These are phyloP conservation scores for Leistus spinibarbis DNA, from an alignment of 2,888 invertebrate genomes.

Conservation along the genomic window DNA sequence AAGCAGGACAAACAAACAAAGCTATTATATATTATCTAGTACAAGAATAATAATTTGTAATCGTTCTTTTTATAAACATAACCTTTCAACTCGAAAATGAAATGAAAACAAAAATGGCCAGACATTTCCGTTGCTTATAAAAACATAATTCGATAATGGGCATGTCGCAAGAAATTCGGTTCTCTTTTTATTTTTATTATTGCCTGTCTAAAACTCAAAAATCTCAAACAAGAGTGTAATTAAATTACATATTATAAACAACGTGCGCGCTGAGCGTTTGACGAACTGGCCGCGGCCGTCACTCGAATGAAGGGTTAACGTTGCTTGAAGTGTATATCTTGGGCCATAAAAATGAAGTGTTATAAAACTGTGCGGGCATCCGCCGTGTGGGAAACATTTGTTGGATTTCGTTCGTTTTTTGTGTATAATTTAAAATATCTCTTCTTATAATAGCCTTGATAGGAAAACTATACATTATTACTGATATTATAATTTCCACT, in stretches of 20 bases:
- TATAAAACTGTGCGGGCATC: slow-evolving; percentile 13
- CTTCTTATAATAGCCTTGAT: slow-evolving; percentile 15
- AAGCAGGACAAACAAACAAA: background rate
- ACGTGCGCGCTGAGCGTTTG: background rate
- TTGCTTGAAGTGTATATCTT: background rate
- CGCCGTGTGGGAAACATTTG: slow-evolving; percentile 16
- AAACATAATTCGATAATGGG: slow-evolving; percentile 2
- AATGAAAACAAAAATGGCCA: background rate
- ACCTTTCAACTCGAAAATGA: background rate
- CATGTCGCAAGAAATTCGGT: background rate
- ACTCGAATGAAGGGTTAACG: slow-evolving; percentile 3
- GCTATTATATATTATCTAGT: background rate
- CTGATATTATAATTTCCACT: slow-evolving; percentile 35
- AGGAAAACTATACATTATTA: slow-evolving; percentile 37
- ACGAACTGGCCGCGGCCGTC: background rate
- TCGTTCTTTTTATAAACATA: background rate
- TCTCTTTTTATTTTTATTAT: background rate
- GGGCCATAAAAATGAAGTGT: slow-evolving; percentile 3
- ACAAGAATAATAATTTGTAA: background rate
- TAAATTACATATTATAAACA: slow-evolving; percentile 18
- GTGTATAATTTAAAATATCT: background rate
- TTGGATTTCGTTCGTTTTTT: background rate
- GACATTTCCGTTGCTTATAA: background rate
- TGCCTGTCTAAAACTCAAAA: background rate
- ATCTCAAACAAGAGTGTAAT: slow-evolving; percentile 19